Conservation (phyloP, 2,113 vertebrate genomes). For the Plecturocebus donacophilus region DNA sequence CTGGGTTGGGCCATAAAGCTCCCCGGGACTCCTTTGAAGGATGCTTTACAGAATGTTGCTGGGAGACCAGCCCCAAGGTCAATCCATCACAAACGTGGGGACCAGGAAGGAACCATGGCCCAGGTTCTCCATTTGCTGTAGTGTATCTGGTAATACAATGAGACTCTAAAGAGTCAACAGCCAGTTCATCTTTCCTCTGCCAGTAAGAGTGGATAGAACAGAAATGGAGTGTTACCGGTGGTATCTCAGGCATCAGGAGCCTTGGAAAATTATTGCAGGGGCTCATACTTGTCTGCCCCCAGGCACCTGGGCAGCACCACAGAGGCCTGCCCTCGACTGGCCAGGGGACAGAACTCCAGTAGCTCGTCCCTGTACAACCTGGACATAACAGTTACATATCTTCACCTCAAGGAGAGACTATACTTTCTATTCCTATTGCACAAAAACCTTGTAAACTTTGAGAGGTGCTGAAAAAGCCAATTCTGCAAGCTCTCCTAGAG, state of each 20-base stretch:
- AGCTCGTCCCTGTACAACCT: not conserved
- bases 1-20: not conserved
- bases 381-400: rapidly evolving
- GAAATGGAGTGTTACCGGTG: rapidly evolving
- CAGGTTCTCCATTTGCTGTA: not conserved
- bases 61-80: not conserved
- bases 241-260: not conserved
- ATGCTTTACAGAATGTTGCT: not conserved
- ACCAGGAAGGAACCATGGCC: not conserved
- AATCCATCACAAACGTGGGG: not conserved
- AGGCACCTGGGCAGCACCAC: not conserved
- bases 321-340: rapidly evolving
- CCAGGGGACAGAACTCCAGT: not conserved
- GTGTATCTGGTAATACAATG: not conserved
- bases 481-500: constrained; percentile 45
- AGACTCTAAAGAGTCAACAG: not conserved
- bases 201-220: not conserved
- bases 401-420: not conserved
- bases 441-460: not conserved
- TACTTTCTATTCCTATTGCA: not conserved
- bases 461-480: not conserved
- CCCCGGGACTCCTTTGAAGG: not conserved
- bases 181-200: not conserved
- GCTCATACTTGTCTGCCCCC: not conserved
- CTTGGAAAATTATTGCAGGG: not conserved